Evolutionary conservation across 2,888 invertebrate genomes (phyloP), one percentile per base, ranked within the genome.

Genomic region (Andrena praecox): DNA sequence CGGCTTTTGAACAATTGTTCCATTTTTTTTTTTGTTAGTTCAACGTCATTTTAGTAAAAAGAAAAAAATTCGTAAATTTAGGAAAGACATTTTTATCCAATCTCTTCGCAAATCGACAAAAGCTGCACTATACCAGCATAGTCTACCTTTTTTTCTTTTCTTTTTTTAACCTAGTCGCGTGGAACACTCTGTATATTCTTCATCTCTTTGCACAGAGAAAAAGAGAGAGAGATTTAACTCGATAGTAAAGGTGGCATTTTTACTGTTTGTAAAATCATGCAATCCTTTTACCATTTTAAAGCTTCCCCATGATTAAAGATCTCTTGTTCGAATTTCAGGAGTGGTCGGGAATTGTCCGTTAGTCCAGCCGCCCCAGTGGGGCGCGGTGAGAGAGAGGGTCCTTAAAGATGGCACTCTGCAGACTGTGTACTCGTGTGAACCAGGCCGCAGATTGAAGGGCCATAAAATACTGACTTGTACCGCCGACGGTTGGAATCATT

Each of bases 401-500:
- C 90, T 90, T 62, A 84, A 90, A 79, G 89, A 92, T 77, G 93
- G 92, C 72, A 90, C 91, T 76, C 80, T 91, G 80, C 92, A 92
- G 85, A 90, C 89, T 52, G 85, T 93, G 66, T 93, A 91, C 84
- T 92, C 91, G 67, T 93, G 93, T 80, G 90, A 92, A 80, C 79
- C 90, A 6, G 91, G 91, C 27, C 91, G 91, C 62, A 87, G 87
- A 80, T 88, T 93, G 78, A 91, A 87, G 82, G 93, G 93, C 67
- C 91, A 89, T 87, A 92, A 91, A 89, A 84, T 93, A 71, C 90
- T 91, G 77, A 92, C 91, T 75, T 93, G 93, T 81, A 91, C 88
- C 69, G 83, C 71, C 64, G 82, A 87, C 83, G 91, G 91, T 42
- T 93, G 93, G 93, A 87, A 92, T 81, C 89, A 90, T 77, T 89